These are phyloP conservation scores for Coracias cyanogaster DNA, from an alignment of 2,797 vertebrate genomes.

Conservation along the genomic window DNA sequence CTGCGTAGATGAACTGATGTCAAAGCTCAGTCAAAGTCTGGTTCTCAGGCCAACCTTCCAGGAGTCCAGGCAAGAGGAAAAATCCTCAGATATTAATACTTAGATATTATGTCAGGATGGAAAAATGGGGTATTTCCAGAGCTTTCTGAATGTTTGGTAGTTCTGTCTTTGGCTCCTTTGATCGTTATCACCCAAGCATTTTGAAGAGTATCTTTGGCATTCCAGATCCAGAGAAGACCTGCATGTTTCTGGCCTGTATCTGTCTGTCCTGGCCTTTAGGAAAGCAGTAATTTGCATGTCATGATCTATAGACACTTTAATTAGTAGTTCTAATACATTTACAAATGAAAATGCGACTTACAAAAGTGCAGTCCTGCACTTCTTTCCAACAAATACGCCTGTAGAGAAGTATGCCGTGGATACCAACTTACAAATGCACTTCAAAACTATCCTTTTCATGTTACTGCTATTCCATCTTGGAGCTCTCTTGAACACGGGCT, in stretches of 20 bases:
- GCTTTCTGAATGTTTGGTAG: background rate
- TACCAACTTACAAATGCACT: background rate
- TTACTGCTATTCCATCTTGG: background rate
- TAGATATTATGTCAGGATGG: background rate
- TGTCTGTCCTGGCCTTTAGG: background rate
- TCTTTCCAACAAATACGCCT: background rate
- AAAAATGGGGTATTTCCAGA: background rate
- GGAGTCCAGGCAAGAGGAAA: background rate
- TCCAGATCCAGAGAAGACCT: background rate
- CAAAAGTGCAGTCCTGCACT: background rate
- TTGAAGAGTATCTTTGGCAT: background rate
- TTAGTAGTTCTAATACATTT: background rate
- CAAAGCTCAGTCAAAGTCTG: background rate
- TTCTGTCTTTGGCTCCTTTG: background rate
- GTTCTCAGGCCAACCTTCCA: background rate
- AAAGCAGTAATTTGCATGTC: background rate
- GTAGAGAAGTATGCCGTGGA: background rate
- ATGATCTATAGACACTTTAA: background rate
- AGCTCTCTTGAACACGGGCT: background rate
- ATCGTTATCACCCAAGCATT: background rate
- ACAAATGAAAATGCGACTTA: background rate
- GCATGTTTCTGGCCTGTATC: background rate
- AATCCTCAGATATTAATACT: background rate
- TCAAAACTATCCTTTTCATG: background rate
- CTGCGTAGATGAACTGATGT: background rate